Evolutionary conservation across 1,140 invertebrate genomes (phyloP), one percentile per base, ranked within the genome.

Genomic region (Manduca sexta): DNA sequence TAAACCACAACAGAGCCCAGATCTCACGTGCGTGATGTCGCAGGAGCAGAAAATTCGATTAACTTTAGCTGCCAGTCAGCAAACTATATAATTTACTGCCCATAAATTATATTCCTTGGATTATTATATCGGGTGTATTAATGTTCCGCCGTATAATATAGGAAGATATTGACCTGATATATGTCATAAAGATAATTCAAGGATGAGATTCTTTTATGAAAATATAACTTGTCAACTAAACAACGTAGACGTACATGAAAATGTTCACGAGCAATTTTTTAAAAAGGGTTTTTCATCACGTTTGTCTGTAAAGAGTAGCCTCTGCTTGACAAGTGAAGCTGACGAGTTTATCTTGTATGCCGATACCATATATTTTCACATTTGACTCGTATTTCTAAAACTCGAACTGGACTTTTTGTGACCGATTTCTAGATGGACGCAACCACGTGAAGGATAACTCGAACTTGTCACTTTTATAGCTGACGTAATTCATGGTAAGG

Each of bases 31-130:
- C 72, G 66, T 76, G 65, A 68, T 56, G 59, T 53, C 61, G 68
- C 61, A 55, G 55, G 45, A 53, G 65, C 69, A 71, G 64, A 82
- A 79, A 71, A 74, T 73, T 74, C 63, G 64, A 73, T 76, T 81
- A 77, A 56, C 46, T 64, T 55, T 55, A 56, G 40, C 47, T 47
- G 65, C 47, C 30, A 54, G 57, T 68, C 61, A 68, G 62, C 60
- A 60, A 59, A 57, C 49, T 64, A 43, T 61, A 48, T 65, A 59
- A 58, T 56, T 49, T 55, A 55, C 43, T 58, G 45, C 42, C 50
- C 37, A 62, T 59, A 66, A 56, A 66, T 62, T 60, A 66, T 61
- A 59, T 56, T 49, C 41, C 3, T 52, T 45, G 53, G 50, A 55
- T 59, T 59, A 59, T 54, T 48, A 47, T 48, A 49, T 49, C 35